Percentiles rank a stretch among this genome's conserved stretches.
Evolutionary conservation across 2,113 vertebrate genomes (phyloP).

Genomic region (Hippocampus mohnikei): DNA sequence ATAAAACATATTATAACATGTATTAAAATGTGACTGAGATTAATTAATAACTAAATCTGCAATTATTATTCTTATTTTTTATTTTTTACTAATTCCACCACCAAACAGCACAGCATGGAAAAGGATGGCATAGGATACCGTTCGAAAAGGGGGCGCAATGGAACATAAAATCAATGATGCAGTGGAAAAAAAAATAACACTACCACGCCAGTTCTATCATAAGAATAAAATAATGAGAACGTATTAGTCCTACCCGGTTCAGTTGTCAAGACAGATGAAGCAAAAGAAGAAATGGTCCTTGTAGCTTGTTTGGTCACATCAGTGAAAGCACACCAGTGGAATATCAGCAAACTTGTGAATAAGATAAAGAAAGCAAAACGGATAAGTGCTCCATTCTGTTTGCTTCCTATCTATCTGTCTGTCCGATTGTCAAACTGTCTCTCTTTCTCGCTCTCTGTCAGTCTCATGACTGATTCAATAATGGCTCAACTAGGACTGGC

Average conservation of each 20-base stretch:
- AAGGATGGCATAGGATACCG: neutral
- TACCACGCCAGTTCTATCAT: neutral
- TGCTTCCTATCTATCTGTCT: slow-evolving; percentile 16
- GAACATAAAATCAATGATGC: neutral
- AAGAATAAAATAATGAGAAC: neutral
- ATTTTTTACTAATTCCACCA: neutral
- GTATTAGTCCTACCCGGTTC: slow-evolving; percentile 57
- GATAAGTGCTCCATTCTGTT: slow-evolving; percentile 27
- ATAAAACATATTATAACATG: neutral
- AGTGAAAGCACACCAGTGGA: slow-evolving; percentile 50
- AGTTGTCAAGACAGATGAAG: slow-evolving; percentile 39
- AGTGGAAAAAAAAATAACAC: neutral
- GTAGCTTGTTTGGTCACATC: slow-evolving; percentile 48
- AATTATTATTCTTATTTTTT: neutral
- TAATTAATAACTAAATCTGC: neutral
- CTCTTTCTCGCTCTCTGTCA: slow-evolving; percentile 13
- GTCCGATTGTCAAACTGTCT: slow-evolving; percentile 9
- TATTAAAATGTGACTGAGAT: neutral
- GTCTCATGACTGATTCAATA: slow-evolving; percentile 48
- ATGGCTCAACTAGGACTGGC: slow-evolving; percentile 35
- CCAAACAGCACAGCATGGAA: neutral
- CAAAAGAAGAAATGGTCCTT: slow-evolving; percentile 16
- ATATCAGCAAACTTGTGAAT: slow-evolving; percentile 29
- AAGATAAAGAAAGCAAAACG: slow-evolving; percentile 29
- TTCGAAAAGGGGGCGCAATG: slow-evolving; percentile 1